Evolutionary conservation across 2,113 vertebrate species (phyloP), one percentile per base, ranked within the genome.

Genomic region (Peucedramus taeniatus): DNA sequence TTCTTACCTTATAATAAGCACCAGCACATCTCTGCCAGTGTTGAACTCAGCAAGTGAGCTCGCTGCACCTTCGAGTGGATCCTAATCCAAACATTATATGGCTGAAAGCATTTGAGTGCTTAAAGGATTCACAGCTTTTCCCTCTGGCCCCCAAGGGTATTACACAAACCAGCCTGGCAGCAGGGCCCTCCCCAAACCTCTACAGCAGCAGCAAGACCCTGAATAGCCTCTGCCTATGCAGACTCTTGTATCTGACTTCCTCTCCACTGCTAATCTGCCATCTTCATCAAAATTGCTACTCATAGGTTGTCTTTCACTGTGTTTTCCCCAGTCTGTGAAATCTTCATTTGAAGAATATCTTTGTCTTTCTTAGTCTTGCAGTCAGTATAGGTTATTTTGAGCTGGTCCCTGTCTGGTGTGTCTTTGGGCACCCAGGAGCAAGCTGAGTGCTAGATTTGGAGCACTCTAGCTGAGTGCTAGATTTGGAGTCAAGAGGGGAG

Each of bases 71-170:
- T 95, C 40, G 44, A 94, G 96, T 85, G 89, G 90, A 54, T 94
- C 92, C 60, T 93, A 94, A 95, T 96, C 92, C 94, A 89, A 94
- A 90, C 86, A 92, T 90, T 86, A 70, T 30, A 72, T 76, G 72
- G 70, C 76, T 93, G 86, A 84, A 95, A 93, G 86, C 83, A 84
- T 93, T 84, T 1, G 4, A 90, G 91, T 65, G 76, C 72, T 93
- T 80, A 69, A 94, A 95, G 76, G 80, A 90, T 92, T 87, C 83
- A 87, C 37, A 78, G 83, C 81, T 91, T 89, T 95, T 74, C 80
- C 79, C 65, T 69, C 40, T 23, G 4, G 8, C 69, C 84, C 54
- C 35, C 71, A 37, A n/a, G 71, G 56, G 57, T n/a, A 61, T 81
- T 40, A 50, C 1, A 90, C 61, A 78, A 76, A 90, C 28, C 42